phyloP scores from a whole-genome alignment of 1,140 invertebrate species.

The Caenorhabditis briggsae region DNA sequence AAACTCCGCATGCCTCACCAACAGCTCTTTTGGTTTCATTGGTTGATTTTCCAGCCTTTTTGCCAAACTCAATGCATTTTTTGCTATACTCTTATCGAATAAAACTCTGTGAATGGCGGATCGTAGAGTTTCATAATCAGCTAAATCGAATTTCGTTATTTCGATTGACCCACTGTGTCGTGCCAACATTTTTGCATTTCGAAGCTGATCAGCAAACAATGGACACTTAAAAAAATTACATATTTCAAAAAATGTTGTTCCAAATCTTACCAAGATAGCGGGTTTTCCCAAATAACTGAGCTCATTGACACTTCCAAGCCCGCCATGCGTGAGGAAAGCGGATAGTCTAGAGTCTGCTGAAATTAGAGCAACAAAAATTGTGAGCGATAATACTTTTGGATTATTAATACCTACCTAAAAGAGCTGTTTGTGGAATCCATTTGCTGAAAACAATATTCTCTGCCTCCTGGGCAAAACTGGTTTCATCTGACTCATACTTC shows the following conservation, averaged over 20 bases:
- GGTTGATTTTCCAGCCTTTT: constrained; percentile 19
- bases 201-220: constrained; percentile 70
- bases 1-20: constrained; percentile 52
- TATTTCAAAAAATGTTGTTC: not conserved
- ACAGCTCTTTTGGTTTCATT: constrained; percentile 21
- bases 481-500: constrained; percentile 65
- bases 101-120: constrained; percentile 57
- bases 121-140: constrained; percentile 26
- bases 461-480: constrained; percentile 17
- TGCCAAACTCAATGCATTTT: constrained; percentile 5
- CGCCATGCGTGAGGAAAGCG: constrained; percentile 71
- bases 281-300: constrained; percentile 69
- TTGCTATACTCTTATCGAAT: constrained; percentile 36
- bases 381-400: too few relatives aligned
- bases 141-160: constrained; percentile 60
- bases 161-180: constrained; percentile 60
- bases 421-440: constrained; percentile 65
- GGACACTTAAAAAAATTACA: constrained; percentile 61
- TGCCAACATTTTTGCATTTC: constrained; percentile 65
- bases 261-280: constrained; percentile 63
- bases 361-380: not conserved
- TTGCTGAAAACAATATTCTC: constrained; percentile 58
- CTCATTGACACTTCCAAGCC: constrained; percentile 70
- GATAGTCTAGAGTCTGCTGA: constrained; percentile 67
- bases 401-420: constrained; percentile 35